These are phyloP conservation scores for Himalopsyche tibetana DNA, from an alignment of 2,888 invertebrate species.

Conservation along the genomic window DNA sequence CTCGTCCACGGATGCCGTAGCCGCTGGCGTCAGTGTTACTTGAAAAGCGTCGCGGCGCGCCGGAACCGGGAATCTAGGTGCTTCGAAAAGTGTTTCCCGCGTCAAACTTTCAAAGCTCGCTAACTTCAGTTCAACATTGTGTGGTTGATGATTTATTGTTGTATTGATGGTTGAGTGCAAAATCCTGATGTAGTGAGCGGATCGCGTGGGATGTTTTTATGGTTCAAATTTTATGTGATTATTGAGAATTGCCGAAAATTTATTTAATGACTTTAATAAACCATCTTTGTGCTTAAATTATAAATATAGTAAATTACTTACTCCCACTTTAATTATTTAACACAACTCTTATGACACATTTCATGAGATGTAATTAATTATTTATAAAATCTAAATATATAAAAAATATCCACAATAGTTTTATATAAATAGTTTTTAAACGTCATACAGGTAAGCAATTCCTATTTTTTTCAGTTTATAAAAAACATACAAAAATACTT, in stretches of 20 bases:
- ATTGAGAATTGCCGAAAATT: neutral
- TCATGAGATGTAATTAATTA: too few species aligned
- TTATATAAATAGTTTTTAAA: too few species aligned
- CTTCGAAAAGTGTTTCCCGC: constrained; percentile 19
- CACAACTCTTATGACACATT: too few species aligned
- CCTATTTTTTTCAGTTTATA: too few species aligned
- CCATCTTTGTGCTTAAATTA: neutral
- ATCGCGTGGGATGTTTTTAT: neutral
- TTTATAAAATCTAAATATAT: too few species aligned
- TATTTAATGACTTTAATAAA: neutral
- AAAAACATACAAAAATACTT: too few species aligned
- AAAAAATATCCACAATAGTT: too few species aligned
- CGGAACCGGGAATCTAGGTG: constrained; percentile 19
- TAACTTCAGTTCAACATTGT: constrained; percentile 35
- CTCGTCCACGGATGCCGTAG: constrained; percentile 3
- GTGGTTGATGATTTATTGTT: neutral
- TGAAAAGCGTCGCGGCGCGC: constrained; percentile 28
- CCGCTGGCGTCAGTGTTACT: constrained; percentile 40
- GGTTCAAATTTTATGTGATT: constrained; percentile 11
- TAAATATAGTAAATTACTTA: too few species aligned
- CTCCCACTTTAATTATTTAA: too few species aligned
- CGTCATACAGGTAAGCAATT: too few species aligned
- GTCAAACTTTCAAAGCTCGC: constrained; percentile 27
- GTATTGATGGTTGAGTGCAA: neutral
- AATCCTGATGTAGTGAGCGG: neutral